A percentile compares a stretch with the other conserved stretches of the same genome.
Evolutionary conservation across 2,797 vertebrate species (phyloP).

Genomic region (Gambusia yucatana): DNA sequence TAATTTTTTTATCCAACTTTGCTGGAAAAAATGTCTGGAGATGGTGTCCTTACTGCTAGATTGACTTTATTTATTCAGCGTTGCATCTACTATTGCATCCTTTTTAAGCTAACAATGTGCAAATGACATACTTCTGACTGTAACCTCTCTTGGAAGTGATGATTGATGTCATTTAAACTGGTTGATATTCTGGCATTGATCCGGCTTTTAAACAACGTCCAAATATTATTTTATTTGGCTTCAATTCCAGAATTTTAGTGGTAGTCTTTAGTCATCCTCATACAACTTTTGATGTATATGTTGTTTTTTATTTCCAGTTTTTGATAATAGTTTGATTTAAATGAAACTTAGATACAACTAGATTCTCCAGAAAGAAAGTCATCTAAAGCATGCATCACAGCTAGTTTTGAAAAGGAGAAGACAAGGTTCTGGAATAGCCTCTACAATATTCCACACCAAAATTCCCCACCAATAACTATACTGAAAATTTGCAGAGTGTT

Average conservation of each 20-base stretch:
- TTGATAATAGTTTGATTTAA: background rate
- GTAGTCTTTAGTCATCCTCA: background rate
- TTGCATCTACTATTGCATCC: background rate
- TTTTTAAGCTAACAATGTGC: background rate
- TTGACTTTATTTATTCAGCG: background rate
- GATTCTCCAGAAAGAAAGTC: background rate
- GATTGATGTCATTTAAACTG: background rate
- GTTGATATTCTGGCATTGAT: background rate
- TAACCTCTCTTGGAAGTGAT: background rate
- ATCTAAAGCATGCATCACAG: background rate
- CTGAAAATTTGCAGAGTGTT: background rate
- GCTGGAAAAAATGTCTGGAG: background rate
- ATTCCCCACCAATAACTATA: background rate
- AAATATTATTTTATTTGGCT: background rate
- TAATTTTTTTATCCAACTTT: background rate
- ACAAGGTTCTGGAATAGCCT: background rate
- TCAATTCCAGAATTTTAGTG: background rate
- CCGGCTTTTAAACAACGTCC: background rate
- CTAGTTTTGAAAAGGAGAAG: background rate
- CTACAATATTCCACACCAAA: background rate
- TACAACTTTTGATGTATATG: background rate
- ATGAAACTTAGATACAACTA: background rate
- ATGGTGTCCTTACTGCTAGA: background rate
- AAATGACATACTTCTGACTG: background rate
- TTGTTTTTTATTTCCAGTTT: background rate